phyloP scores from a whole-genome alignment of 2,113 vertebrate species.

The Corythoichthys intestinalis region DNA sequence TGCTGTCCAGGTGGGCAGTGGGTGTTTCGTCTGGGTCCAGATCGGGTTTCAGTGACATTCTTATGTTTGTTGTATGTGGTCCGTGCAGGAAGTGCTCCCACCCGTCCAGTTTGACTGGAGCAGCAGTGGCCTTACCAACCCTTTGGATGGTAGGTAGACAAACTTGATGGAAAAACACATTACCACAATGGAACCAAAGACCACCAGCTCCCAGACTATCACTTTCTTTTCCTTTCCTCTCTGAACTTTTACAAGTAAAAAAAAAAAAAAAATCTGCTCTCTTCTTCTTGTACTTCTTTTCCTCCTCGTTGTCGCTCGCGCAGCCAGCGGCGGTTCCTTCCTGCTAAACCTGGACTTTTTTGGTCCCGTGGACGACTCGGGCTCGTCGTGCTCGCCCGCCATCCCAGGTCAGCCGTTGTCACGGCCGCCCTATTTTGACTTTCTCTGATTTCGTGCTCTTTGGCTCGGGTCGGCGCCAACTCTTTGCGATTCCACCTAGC shows the following conservation, averaged over 20 bases:
- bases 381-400: conserved; percentile 86
- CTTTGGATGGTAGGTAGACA: conserved; percentile 90
- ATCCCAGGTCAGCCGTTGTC: conserved; percentile 94
- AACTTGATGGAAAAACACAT: background rate
- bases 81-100: conserved; percentile 90
- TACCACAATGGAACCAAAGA: background rate
- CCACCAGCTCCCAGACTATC: background rate
- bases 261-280: background rate
- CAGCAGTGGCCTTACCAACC: conserved; percentile 99
- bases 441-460: background rate
- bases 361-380: conserved; percentile 98
- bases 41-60: background rate
- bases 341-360: conserved; percentile 99
- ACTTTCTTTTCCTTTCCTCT: background rate
- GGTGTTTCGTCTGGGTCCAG: background rate
- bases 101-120: conserved; percentile 99
- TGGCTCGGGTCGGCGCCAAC: conserved; percentile 5
- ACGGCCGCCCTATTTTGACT: background rate
- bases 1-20: conserved; percentile 80
- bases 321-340: conserved; percentile 98
- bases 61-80: background rate
- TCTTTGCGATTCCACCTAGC: background rate
- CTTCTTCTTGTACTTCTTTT: background rate
- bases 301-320: conserved; percentile 11
- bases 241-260: background rate